Conservation (phyloP, 2,797 vertebrate genomes). For the Petrocephalus schoutedeni region DNA sequence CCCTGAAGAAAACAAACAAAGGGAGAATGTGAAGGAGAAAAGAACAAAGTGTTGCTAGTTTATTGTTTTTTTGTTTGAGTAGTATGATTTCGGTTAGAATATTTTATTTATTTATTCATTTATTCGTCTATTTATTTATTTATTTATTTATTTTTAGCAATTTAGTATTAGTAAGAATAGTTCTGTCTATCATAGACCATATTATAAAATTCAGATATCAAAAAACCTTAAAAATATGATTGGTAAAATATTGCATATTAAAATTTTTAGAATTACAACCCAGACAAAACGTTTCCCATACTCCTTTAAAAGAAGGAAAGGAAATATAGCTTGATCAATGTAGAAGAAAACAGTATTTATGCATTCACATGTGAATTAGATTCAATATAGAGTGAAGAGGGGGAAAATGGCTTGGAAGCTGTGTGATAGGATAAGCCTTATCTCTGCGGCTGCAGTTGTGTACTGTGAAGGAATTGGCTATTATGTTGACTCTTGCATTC, state of each 20-base stretch:
- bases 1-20: conserved; percentile 47
- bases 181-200: background rate
- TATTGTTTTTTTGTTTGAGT: background rate
- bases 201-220: background rate
- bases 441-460: conserved; percentile 60
- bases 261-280: background rate
- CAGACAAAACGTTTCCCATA: background rate
- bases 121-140: background rate
- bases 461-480: conserved; percentile 57
- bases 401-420: conserved; percentile 37
- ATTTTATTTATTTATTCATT: background rate
- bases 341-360: background rate
- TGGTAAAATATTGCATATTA: background rate
- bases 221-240: background rate
- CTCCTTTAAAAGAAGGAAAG: background rate
- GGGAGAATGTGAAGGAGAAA: conserved; percentile 32
- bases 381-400: conserved; percentile 41
- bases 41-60: background rate
- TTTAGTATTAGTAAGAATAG: background rate
- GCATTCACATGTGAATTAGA: conserved; percentile 1
- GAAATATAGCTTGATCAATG: background rate
- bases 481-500: conserved; percentile 34
- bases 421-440: conserved; percentile 62
- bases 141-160: background rate
- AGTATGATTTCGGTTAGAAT: background rate